Conservation (phyloP, 1,140 invertebrate genomes). For the Tetramorium parvispinum region DNA sequence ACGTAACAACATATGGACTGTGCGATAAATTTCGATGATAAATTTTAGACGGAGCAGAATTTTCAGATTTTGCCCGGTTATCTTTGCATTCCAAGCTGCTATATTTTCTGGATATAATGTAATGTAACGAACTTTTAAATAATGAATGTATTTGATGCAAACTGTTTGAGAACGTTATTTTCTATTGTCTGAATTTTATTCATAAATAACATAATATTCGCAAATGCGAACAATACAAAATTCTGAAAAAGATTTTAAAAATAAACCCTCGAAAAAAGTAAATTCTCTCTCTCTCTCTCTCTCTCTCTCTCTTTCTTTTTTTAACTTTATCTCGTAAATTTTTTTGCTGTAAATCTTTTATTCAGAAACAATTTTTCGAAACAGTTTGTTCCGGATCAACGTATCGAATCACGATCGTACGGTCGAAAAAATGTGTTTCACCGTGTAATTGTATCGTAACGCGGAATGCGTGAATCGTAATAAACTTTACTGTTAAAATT, state of each 20-base stretch:
- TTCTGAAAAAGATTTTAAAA: not conserved
- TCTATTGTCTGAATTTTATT: not conserved
- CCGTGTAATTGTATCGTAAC: slow-evolving; percentile 1
- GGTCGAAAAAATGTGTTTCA: not conserved
- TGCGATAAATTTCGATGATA: slow-evolving; percentile 38
- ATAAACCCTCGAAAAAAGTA: not conserved
- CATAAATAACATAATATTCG: not conserved
- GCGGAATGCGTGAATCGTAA: not conserved
- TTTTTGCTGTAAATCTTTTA: not conserved
- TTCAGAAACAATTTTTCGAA: slow-evolving; percentile 10
- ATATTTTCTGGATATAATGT: not conserved
- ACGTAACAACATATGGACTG: not conserved
- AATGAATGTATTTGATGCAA: not conserved
- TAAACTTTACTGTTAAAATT: slow-evolving; percentile 20
- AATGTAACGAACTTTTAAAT: not conserved
- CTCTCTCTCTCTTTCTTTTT: not conserved
- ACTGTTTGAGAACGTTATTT: not conserved
- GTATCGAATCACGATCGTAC: not conserved
- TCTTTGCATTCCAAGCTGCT: slow-evolving; percentile 14
- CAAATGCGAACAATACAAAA: not conserved
- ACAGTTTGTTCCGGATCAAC: not conserved
- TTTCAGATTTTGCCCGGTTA: slow-evolving; percentile 16
- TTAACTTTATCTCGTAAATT: not conserved
- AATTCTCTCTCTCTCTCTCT: not conserved
- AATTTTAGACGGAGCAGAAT: not conserved